Evolutionary conservation across 2,888 invertebrate genomes (phyloP).

Genomic region (Machimus rusticus): DNA sequence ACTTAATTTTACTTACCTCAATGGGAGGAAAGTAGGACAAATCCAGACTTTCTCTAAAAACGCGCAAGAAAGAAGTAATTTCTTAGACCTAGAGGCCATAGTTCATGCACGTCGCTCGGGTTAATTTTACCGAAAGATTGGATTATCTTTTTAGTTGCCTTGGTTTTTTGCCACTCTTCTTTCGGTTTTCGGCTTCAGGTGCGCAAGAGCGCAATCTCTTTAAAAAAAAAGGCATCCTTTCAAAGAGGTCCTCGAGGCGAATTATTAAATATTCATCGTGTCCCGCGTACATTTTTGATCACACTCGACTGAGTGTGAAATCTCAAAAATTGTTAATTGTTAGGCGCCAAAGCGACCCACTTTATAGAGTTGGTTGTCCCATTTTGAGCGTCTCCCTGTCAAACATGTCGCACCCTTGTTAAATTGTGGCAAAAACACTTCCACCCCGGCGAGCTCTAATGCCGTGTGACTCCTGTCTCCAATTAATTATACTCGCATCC

Average conservation of each 20-base stretch:
- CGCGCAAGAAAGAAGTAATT: too few species aligned
- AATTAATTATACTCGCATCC: conserved; percentile 31
- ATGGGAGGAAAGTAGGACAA: too few species aligned
- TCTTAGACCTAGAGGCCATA: too few species aligned
- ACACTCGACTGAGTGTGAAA: background rate
- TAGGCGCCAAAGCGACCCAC: background rate
- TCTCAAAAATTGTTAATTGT: background rate
- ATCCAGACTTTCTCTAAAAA: too few species aligned
- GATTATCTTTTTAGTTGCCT: background rate
- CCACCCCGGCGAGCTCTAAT: conserved; percentile 15
- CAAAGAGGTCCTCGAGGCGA: background rate
- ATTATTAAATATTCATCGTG: background rate
- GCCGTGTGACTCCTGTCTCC: background rate
- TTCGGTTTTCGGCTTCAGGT: background rate
- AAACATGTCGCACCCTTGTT: conserved; percentile 30
- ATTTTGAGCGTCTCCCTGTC: background rate
- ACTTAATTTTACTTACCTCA: too few species aligned
- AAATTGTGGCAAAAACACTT: conserved; percentile 29
- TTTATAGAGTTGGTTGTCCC: background rate
- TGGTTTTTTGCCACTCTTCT: background rate
- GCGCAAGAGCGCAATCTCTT: background rate
- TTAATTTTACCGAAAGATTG: background rate
- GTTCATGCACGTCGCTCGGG: background rate
- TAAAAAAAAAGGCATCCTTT: background rate
- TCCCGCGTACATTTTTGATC: background rate